phyloP scores from a whole-genome alignment of 2,888 invertebrate genomes.

The Stratiomys singularior region DNA sequence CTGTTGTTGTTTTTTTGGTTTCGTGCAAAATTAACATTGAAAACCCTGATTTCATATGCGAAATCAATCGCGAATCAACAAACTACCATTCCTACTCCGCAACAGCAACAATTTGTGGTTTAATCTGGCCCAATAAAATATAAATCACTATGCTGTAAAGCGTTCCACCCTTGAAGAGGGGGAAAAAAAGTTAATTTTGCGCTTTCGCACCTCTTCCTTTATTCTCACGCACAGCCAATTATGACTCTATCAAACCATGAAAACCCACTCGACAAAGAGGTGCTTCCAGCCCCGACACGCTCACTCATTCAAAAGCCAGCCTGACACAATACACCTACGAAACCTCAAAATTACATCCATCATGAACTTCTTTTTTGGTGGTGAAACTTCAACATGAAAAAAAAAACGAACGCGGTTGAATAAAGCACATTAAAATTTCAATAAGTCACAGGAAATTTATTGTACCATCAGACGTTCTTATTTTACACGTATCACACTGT shows the following conservation, averaged over 20 bases:
- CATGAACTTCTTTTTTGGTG: constrained; percentile 13
- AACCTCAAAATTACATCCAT: constrained; percentile 35
- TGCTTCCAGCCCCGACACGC: constrained; percentile 2
- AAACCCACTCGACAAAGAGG: constrained; percentile 10
- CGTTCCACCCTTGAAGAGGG: no score
- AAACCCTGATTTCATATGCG: no score
- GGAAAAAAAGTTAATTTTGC: neutral
- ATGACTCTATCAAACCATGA: neutral
- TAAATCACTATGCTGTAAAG: no score
- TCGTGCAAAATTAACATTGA: no score
- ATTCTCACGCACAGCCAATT: constrained; percentile 16
- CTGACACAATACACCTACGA: constrained; percentile 8
- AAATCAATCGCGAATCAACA: no score
- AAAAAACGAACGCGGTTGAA: constrained; percentile 24
- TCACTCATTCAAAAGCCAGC: neutral
- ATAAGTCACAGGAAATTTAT: constrained; percentile 42
- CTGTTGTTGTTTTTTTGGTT: no score
- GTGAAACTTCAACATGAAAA: neutral
- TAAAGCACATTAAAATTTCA: constrained; percentile 41
- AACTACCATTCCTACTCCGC: no score
- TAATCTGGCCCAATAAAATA: no score
- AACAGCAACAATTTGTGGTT: no score
- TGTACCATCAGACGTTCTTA: constrained; percentile 29
- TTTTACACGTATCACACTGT: neutral
- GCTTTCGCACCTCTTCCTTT: neutral